Percentiles rank a stretch among this genome's conserved stretches.
These are phyloP conservation scores for Phymastichus coffea DNA, from an alignment of 1,140 invertebrate species.

Conservation along the genomic window DNA sequence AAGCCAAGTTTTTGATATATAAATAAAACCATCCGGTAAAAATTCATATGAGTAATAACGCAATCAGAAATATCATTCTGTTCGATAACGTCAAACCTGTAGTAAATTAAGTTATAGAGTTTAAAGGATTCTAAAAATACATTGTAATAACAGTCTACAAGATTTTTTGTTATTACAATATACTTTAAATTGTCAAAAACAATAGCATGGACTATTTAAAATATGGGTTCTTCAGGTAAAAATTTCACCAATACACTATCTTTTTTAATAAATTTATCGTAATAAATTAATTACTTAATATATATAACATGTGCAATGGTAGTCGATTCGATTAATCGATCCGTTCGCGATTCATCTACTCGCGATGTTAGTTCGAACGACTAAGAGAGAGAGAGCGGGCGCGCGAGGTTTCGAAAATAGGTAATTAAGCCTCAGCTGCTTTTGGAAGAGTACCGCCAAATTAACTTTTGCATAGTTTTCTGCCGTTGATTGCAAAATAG, in stretches of 20 bases:
- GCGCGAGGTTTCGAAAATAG: too few species aligned
- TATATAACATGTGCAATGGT: background rate
- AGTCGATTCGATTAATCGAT: too few species aligned
- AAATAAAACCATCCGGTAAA: background rate
- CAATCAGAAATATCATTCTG: background rate
- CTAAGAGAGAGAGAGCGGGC: too few species aligned
- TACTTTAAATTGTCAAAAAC: background rate
- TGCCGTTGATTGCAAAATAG: too few species aligned
- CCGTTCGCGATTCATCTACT: too few species aligned
- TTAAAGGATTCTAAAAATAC: conserved; percentile 4
- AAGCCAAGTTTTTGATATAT: conserved; percentile 18
- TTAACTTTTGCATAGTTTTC: too few species aligned
- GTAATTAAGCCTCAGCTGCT: too few species aligned
- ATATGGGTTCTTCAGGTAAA: conserved; percentile 1
- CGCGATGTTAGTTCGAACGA: too few species aligned
- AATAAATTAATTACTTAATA: background rate
- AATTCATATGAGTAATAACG: background rate
- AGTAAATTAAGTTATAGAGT: background rate
- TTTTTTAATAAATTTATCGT: conserved; percentile 11
- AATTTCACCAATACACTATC: conserved; percentile 10
- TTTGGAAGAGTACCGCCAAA: too few species aligned
- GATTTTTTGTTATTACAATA: conserved; percentile 9
- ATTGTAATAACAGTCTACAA: conserved; percentile 16
- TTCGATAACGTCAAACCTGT: background rate
- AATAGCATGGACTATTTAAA: conserved; percentile 13